Conservation (phyloP, 2,888 invertebrate genomes). For the Pammene fasciana region DNA sequence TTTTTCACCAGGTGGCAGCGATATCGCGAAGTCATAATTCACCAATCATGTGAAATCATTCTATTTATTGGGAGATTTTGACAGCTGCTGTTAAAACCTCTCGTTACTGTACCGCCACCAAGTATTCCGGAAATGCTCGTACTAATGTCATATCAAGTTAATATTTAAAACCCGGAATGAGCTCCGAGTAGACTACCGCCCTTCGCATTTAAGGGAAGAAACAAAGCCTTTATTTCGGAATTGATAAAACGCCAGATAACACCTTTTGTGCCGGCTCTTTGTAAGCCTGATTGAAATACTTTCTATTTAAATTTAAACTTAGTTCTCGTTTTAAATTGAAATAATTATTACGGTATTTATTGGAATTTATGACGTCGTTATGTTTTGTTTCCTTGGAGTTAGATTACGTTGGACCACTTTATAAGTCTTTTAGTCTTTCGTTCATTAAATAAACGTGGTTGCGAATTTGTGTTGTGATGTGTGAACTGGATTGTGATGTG, state of each 20-base stretch:
- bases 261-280: slow-evolving; percentile 31
- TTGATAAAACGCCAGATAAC: slow-evolving; percentile 38
- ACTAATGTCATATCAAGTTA: too few species aligned
- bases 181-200: not conserved
- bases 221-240: slow-evolving; percentile 37
- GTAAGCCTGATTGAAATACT: slow-evolving; percentile 36
- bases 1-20: too few species aligned
- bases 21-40: too few species aligned
- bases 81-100: too few species aligned
- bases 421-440: not conserved
- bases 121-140: too few species aligned
- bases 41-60: too few species aligned
- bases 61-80: too few species aligned
- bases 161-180: too few species aligned
- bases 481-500: too few species aligned
- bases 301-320: slow-evolving; percentile 31
- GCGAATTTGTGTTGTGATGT: too few species aligned
- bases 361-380: slow-evolving; percentile 18
- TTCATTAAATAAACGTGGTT: too few species aligned
- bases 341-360: slow-evolving; percentile 31
- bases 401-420: not conserved
- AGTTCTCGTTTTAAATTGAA: slow-evolving; percentile 34
- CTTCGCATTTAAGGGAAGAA: slow-evolving; percentile 15
- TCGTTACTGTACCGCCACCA: too few species aligned
- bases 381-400: not conserved